Base-by-base conservation (phyloP, 2,888 invertebrate species). In the Dione juno region DNA sequence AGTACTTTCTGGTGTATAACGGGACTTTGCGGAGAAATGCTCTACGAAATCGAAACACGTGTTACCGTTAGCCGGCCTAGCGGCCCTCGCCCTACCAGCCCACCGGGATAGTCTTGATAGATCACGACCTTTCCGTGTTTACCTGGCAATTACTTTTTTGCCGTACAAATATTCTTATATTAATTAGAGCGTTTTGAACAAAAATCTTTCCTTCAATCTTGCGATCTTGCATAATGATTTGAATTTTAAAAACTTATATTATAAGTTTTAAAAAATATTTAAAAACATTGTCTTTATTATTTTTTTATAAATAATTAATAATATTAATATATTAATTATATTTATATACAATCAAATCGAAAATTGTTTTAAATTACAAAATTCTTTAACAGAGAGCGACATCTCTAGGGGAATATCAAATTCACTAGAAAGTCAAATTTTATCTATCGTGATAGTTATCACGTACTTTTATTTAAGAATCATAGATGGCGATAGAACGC, bases 41-140 rank as follows among this genome's bases (percentile, higher is more conserved):
- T 92, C 92, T 93, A 93, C 91, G 93, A 93, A 93, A 93, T 89
- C 93, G 93, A 93, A 93, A 93, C 93, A 93, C 85, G 90, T 84
- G 81, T 86, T 89, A 87, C 93, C 92, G 92, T 93, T 92, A 92
- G 81, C 75, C 83, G 90, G 90, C 90, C 89, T 90, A 81, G 75
- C 83, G 90, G 90, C 90, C 89, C 90, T 90, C 87, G 88, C 87
- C 88, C 88, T 87, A 81, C 76, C 79, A 81, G 81, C 82, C 82
- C 80, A 82, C 82, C 74, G 88, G 88, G 89, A 89, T 88, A 84
- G 88, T 87, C 87, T 86, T 84, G 84, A 87, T 89, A 87, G 85
- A 88, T 88, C 88, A 86, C 65, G 74, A 67, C 50, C 58, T 65
- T 66, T 69, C 85, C 72, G 67, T 69, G 67, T 54, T 65, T 9